Evolutionary conservation across 2,888 invertebrate species (phyloP).

Genomic region (Aphodius sticticus): DNA sequence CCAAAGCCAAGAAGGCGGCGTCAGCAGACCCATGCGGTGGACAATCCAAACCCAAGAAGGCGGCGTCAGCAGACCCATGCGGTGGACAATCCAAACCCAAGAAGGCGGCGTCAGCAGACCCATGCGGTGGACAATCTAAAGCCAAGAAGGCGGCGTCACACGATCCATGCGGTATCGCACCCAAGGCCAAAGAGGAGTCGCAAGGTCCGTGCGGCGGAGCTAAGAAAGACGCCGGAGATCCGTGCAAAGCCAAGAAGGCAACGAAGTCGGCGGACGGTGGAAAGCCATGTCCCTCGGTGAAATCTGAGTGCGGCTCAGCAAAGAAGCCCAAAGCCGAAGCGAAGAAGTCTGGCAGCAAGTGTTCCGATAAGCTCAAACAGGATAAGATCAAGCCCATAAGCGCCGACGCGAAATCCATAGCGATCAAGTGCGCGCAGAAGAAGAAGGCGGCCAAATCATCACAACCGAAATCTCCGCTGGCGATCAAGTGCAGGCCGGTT

Average conservation of each 20-base stretch:
- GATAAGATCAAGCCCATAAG: neutral
- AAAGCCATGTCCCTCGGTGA: too few species aligned
- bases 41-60: neutral
- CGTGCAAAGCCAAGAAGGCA: too few species aligned
- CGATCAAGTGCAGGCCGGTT: neutral
- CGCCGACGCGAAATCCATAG: neutral
- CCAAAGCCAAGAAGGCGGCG: conserved; percentile 6
- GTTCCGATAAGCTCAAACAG: conserved; percentile 10
- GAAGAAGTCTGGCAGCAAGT: neutral
- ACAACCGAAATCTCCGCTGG: neutral
- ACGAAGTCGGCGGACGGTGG: neutral
- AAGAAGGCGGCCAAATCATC: neutral
- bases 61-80: neutral
- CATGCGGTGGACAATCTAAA: neutral
- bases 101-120: neutral
- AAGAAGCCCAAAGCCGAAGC: neutral
- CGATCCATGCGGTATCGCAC: neutral
- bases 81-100: neutral
- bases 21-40: neutral
- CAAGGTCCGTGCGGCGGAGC: neutral
- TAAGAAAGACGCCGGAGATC: neutral
- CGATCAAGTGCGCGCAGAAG: neutral
- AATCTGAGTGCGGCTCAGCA: too few species aligned
- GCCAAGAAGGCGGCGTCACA: neutral
- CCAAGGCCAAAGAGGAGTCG: neutral